Conservation (phyloP, 1,140 invertebrate genomes). For the Procambarus clarkii region DNA sequence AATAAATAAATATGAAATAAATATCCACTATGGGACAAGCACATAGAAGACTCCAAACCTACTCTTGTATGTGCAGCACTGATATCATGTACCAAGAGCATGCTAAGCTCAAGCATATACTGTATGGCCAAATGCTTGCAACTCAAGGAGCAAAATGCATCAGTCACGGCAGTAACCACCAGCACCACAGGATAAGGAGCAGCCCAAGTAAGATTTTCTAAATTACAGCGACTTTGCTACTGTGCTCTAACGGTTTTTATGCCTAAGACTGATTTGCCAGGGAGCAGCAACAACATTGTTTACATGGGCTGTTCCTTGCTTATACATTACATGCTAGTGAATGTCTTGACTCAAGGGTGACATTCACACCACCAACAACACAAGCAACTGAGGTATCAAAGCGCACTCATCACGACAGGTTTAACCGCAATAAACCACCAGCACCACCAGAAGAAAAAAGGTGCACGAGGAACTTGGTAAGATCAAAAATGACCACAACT, state of each 20-base stretch:
- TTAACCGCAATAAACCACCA: conserved; percentile 55
- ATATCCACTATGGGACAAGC: conserved; percentile 24
- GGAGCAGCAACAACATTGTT: not conserved
- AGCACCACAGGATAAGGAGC: conserved; percentile 46
- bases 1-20: conserved; percentile 24
- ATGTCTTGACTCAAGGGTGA: conserved; percentile 15
- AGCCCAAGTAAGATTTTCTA: conserved; percentile 22
- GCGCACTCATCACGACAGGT: conserved; percentile 20
- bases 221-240: not conserved
- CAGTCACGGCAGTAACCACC: conserved; percentile 38
- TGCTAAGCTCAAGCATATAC: conserved; percentile 59
- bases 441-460: conserved; percentile 56
- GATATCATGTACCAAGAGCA: conserved; percentile 23
- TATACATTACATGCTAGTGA: conserved; percentile 31
- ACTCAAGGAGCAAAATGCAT: conserved; percentile 47
- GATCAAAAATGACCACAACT: conserved; percentile 58
- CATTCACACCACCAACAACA: conserved; percentile 43
- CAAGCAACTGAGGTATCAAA: conserved; percentile 46
- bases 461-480: conserved; percentile 31
- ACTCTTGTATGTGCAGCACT: conserved; percentile 14
- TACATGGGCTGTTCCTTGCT: conserved; percentile 50
- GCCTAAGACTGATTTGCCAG: not conserved
- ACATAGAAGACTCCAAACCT: conserved; percentile 3
- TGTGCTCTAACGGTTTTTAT: not conserved
- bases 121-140: conserved; percentile 28